These are phyloP conservation scores for Venusia cambrica DNA, from an alignment of 2,888 invertebrate species.

Conservation along the genomic window DNA sequence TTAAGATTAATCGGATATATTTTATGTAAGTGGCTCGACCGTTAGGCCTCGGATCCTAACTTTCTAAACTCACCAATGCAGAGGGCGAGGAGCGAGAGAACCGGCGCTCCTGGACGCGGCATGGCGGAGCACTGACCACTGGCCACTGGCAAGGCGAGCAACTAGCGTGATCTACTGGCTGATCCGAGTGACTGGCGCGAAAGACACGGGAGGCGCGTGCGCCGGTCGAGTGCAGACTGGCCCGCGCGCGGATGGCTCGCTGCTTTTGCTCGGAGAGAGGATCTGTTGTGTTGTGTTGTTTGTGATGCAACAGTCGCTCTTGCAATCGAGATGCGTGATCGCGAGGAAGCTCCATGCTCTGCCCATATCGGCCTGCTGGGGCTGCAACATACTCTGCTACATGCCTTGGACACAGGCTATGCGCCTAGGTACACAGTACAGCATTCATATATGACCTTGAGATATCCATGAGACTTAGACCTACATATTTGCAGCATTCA, in stretches of 20 bases:
- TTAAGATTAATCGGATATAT: conserved; percentile 20
- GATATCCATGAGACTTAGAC: too few relatives aligned
- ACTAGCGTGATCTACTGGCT: conserved; percentile 15
- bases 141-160: conserved; percentile 8
- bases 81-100: conserved; percentile 20
- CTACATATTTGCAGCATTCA: too few relatives aligned
- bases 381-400: too few relatives aligned
- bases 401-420: too few relatives aligned
- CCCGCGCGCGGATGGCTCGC: conserved; percentile 12
- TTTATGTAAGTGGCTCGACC: conserved; percentile 28
- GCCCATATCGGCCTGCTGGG: too few relatives aligned
- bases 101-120: conserved; percentile 16
- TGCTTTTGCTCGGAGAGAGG: conserved; percentile 12
- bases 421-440: too few relatives aligned
- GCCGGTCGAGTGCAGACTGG: conserved; percentile 32
- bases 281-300: too few relatives aligned
- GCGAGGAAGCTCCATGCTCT: conserved; percentile 5
- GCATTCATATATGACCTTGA: too few relatives aligned
- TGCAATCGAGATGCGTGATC: conserved; percentile 7
- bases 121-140: conserved; percentile 22
- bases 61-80: conserved; percentile 23
- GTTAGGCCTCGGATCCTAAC: conserved; percentile 26
- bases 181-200: conserved; percentile 9
- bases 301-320: conserved; percentile 19
- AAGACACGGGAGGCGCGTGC: conserved; percentile 21